Evolutionary conservation across 2,113 vertebrate genomes (phyloP).

Genomic region (Mungos mungo): DNA sequence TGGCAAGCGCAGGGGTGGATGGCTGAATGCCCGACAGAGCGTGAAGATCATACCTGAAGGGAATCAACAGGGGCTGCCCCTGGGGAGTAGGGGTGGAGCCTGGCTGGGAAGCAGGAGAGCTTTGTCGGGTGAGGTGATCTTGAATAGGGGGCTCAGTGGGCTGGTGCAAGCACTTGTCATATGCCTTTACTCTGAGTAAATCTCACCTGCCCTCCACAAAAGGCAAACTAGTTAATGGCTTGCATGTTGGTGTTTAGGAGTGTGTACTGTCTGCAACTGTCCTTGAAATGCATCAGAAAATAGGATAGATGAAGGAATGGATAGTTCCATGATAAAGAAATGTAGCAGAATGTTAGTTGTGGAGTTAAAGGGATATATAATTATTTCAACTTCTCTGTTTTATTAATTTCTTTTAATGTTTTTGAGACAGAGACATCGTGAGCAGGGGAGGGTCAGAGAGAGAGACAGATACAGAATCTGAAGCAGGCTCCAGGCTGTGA

Average conservation of each 20-base stretch:
- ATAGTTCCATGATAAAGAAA: neutral
- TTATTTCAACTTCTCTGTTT: neutral
- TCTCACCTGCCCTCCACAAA: neutral
- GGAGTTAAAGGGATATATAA: neutral
- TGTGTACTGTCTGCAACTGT: neutral
- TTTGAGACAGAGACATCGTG: too few relatives aligned
- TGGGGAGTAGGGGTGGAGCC: neutral
- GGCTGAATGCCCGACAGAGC: neutral
- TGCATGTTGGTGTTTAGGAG: neutral
- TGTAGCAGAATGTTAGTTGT: neutral
- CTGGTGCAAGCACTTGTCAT: neutral
- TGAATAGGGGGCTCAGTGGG: neutral
- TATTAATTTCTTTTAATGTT: too few relatives aligned
- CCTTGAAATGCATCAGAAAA: neutral
- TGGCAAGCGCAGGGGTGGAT: neutral
- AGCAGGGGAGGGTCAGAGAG: too few relatives aligned
- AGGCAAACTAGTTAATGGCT: neutral
- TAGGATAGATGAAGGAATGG: neutral
- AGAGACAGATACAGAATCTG: too few relatives aligned
- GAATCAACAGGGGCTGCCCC: neutral
- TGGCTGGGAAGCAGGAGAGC: neutral
- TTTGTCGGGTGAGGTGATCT: neutral
- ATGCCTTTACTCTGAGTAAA: neutral
- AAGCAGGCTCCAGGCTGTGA: too few relatives aligned
- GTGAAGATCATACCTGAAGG: neutral